Conservation (phyloP, 2,113 vertebrate species). For the Spea bombifrons region DNA sequence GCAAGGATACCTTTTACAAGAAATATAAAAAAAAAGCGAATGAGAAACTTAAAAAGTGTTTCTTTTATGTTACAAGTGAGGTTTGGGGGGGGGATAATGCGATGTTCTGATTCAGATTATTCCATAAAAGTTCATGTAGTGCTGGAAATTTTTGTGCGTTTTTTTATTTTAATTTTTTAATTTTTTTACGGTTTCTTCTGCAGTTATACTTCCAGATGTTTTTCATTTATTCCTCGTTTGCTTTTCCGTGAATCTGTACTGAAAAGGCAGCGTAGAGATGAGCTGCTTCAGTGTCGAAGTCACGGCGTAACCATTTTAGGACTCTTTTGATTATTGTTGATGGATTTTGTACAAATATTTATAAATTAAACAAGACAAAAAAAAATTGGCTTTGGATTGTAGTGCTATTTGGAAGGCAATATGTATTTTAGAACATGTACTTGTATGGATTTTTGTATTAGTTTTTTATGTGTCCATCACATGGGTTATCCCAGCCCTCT, state of each 20-base stretch:
- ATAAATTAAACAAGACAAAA: not conserved
- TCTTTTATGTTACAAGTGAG: not conserved
- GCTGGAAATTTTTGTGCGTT: constrained; percentile 12
- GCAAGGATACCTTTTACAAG: constrained; percentile 4
- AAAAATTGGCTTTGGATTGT: too few species aligned
- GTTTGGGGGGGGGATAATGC: too few species aligned
- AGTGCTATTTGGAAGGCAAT: too few species aligned
- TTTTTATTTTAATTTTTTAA: not conserved
- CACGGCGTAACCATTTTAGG: constrained; percentile 28
- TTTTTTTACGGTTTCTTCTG: constrained; percentile 44
- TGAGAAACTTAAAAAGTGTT: not conserved
- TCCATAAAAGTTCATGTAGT: not conserved
- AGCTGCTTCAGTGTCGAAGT: constrained; percentile 48
- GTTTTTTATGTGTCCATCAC: not conserved
- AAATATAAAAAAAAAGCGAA: constrained; percentile 11
- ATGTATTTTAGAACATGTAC: not conserved
- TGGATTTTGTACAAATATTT: not conserved
- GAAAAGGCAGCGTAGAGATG: constrained; percentile 53
- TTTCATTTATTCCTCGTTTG: constrained; percentile 42
- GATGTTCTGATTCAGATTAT: not conserved
- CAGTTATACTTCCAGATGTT: constrained; percentile 44
- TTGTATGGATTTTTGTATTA: not conserved
- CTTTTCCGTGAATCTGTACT: constrained; percentile 56
- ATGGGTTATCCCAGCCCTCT: not conserved
- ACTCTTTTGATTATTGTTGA: not conserved